Percentiles rank a stretch among this genome's conserved stretches.
These are phyloP conservation scores for Manacus vitellinus DNA, from an alignment of 2,113 vertebrate genomes.

Conservation along the genomic window DNA sequence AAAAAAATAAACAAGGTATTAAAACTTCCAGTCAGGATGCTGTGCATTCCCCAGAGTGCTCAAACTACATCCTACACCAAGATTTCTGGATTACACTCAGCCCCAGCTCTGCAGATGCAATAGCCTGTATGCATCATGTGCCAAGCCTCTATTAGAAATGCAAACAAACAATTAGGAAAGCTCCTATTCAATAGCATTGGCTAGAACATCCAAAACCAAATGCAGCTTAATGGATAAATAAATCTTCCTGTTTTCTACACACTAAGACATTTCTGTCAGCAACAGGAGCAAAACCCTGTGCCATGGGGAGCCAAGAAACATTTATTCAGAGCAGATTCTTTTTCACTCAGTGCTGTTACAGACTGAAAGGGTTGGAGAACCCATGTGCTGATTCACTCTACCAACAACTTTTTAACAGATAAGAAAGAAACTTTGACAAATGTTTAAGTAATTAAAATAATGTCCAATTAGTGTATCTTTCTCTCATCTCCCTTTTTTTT, in stretches of 20 bases:
- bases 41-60: neutral
- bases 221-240: neutral
- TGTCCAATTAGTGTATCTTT: neutral
- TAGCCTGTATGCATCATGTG: no score
- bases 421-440: neutral
- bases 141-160: neutral
- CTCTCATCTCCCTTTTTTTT: neutral
- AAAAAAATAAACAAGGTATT: neutral
- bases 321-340: neutral
- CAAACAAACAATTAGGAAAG: neutral
- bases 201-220: neutral
- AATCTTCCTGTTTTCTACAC: neutral
- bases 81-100: neutral
- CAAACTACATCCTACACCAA: neutral
- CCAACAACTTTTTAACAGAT: neutral
- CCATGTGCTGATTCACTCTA: neutral
- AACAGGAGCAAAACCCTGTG: neutral
- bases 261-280: neutral
- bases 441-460: conserved; percentile 24
- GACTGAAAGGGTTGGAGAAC: neutral
- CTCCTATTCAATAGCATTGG: neutral
- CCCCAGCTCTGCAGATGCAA: neutral
- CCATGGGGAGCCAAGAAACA: neutral
- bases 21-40: neutral
- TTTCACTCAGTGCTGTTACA: neutral